Evolutionary conservation across 2,113 vertebrate species (phyloP).

Genomic region (Seriola rivoliana): DNA sequence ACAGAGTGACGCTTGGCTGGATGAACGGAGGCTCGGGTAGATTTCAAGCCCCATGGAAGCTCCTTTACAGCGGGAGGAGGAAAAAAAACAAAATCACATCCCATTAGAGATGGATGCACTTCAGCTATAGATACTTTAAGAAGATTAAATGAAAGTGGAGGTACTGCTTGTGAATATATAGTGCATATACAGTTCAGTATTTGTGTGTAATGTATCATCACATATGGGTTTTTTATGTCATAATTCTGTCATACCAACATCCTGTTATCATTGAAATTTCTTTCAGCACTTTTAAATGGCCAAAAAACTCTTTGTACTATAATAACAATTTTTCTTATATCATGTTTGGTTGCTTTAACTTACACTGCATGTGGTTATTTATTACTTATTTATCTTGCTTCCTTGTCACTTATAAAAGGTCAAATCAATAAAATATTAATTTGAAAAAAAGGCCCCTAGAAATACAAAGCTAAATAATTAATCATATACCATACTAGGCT

Average conservation of each 20-base stretch:
- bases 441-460: not conserved
- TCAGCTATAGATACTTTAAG: not conserved
- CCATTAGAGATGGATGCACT: conserved; percentile 3
- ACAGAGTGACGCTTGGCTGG: conserved; percentile 43
- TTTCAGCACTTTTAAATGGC: no score
- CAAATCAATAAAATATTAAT: conserved; percentile 37
- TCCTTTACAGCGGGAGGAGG: conserved; percentile 1
- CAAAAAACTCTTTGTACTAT: no score
- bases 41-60: conserved; percentile 53
- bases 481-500: not conserved
- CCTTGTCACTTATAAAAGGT: conserved; percentile 17
- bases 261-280: no score
- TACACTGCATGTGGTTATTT: not conserved
- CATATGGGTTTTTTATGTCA: not conserved
- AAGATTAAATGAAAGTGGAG: not conserved
- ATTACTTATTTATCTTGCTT: not conserved
- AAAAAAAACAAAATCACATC: not conserved
- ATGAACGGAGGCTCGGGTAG: conserved; percentile 47
- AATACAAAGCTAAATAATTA: conserved; percentile 41
- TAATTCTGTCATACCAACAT: not conserved
- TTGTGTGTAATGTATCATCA: not conserved
- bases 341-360: not conserved
- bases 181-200: not conserved
- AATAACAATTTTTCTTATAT: not conserved
- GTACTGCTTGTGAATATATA: not conserved